Evolutionary conservation across 2,888 invertebrate genomes (phyloP), one percentile per base, ranked within the genome.

Genomic region (Campaea margaritaria): DNA sequence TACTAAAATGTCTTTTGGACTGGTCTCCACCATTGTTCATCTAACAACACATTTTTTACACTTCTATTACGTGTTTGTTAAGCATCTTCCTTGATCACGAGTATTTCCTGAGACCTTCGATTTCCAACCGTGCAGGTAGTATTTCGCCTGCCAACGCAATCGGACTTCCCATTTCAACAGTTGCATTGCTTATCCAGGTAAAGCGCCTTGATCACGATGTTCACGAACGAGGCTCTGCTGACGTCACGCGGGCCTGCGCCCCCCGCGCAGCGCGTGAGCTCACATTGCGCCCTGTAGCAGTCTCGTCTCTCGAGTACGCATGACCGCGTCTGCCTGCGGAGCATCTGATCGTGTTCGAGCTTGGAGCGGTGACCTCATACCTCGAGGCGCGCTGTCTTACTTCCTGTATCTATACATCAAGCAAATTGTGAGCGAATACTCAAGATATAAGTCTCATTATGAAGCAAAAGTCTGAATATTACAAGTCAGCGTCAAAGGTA

Each of bases 311-410:
- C 10, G 34, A 38, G 36, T 50, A 39, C 47, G 58, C 59, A 54
- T 49, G 53, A 46, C 54, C 49, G 59, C 49, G 34, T 44, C 43
- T 38, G 52, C 43, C 38, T 16, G 47, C 59, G 60, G 58, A 58
- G 57, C 61, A 44, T 36, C 43, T 27, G 57, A 58, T 70, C 75
- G 73, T 72, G 74, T 70, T 72, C 70, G 58, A 57, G 21, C 49
- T 55, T 72, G 72, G 58, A 57, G 28, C 49, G 57, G 51, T 68
- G 73, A 72, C 70, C 69, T 75, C 67, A 69, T 60, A 52, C 28
- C 64, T 65, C 49, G 56, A 62, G 63, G 50, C 47, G 21, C 14
- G 54, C 36, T 15, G 15, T 15, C 14, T 51, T 48, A 49, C 50
- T 47, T 60, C 46, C 46, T 50, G n/a, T n/a, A n/a, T n/a, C 42